These are phyloP conservation scores for Sphenodon punctatus DNA, from an alignment of 2,797 vertebrate species.

Conservation along the genomic window DNA sequence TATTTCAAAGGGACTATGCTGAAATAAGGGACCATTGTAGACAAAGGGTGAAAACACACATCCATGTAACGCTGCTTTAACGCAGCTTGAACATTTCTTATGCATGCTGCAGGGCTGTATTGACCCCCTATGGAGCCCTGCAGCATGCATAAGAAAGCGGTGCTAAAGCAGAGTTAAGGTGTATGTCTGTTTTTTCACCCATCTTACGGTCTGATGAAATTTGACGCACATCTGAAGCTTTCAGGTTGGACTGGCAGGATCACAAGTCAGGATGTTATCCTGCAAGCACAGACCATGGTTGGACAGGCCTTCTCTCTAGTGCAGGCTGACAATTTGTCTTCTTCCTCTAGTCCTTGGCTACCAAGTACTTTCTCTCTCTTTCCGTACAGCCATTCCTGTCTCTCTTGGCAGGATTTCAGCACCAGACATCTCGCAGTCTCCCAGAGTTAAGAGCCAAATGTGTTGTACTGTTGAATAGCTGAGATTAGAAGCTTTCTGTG, in stretches of 20 bases:
- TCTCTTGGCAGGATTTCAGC: not conserved
- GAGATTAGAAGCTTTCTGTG: constrained; percentile 6
- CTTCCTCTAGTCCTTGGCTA: not conserved
- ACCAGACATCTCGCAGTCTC: not conserved
- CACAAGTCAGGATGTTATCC: not conserved
- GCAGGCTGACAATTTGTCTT: not conserved
- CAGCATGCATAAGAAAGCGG: too few relatives aligned
- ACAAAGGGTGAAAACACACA: too few relatives aligned
- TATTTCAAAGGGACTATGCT: too few relatives aligned
- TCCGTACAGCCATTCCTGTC: not conserved
- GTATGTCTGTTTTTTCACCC: too few relatives aligned
- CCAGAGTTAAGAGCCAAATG: not conserved
- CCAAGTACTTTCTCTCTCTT: not conserved
- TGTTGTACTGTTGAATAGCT: not conserved
- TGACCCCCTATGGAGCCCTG: too few relatives aligned
- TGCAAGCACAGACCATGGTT: not conserved
- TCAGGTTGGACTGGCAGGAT: not conserved
- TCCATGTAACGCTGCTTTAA: too few relatives aligned
- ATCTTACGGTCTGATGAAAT: too few relatives aligned
- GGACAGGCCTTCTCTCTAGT: not conserved
- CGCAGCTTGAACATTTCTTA: too few relatives aligned
- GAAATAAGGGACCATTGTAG: too few relatives aligned
- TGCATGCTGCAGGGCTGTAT: too few relatives aligned
- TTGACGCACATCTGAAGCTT: too few relatives aligned
- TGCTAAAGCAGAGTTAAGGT: too few relatives aligned